phyloP scores from a whole-genome alignment of 2,797 vertebrate genomes.

The Synaphobranchus kaupii region DNA sequence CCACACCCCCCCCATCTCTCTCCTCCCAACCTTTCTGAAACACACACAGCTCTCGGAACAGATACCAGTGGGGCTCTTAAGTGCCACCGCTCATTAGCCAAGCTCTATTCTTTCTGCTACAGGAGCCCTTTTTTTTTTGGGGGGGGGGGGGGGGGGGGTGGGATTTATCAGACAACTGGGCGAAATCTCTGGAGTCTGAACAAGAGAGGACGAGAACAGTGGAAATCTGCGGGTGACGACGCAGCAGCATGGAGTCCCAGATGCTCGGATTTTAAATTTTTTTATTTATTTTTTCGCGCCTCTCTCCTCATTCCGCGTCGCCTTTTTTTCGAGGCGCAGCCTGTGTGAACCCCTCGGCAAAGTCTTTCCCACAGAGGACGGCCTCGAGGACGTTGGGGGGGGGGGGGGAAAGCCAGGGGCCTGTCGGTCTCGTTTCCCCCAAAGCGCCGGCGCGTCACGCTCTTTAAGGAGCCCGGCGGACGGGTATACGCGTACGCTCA shows the following conservation, averaged over 20 bases:
- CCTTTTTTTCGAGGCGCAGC: constrained; percentile 51
- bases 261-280: constrained; percentile 70
- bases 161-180: constrained; percentile 18
- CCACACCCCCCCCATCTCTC: constrained; percentile 42
- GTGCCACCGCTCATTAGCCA: constrained; percentile 74
- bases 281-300: constrained; percentile 38
- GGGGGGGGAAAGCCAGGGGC: neutral
- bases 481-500: neutral
- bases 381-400: neutral
- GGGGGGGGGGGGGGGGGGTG: neutral
- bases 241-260: constrained; percentile 48
- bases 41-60: constrained; percentile 66
- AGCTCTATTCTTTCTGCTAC: constrained; percentile 76
- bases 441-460: neutral
- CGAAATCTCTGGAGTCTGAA: constrained; percentile 48
- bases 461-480: neutral
- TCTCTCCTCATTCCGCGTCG: neutral
- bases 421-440: neutral
- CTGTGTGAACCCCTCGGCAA: constrained; percentile 70
- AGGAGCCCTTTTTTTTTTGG: neutral
- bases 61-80: constrained; percentile 76
- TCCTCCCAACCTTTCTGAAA: neutral
- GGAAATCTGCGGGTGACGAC: constrained; percentile 36
- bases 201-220: constrained; percentile 51
- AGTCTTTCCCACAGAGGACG: constrained; percentile 57